phyloP scores from a whole-genome alignment of 2,797 vertebrate genomes.

The Poeciliopsis paucimaculata region DNA sequence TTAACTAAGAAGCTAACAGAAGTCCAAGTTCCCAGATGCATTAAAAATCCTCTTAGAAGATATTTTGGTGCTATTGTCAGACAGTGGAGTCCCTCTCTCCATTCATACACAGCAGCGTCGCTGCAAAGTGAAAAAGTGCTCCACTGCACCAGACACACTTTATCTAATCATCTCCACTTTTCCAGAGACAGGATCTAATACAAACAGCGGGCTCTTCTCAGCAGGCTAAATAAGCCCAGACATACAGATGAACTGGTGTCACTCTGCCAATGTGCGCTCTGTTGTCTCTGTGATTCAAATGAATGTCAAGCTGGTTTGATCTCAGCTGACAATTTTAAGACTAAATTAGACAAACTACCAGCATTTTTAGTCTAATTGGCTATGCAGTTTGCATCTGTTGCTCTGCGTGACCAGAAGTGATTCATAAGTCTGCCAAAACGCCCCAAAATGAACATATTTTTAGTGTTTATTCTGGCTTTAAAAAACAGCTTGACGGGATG shows the following conservation, averaged over 20 bases:
- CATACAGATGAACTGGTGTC: slow-evolving; percentile 72
- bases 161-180: slow-evolving; percentile 81
- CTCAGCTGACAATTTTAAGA: slow-evolving; percentile 34
- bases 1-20: slow-evolving; percentile 51
- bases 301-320: slow-evolving; percentile 37
- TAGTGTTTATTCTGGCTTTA: background rate
- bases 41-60: slow-evolving; percentile 42
- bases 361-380: slow-evolving; percentile 19
- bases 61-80: slow-evolving; percentile 51
- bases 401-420: background rate
- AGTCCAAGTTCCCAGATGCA: slow-evolving; percentile 39
- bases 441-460: background rate
- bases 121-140: slow-evolving; percentile 72
- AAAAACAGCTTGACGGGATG: background rate
- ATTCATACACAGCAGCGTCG: slow-evolving; percentile 53
- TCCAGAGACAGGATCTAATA: slow-evolving; percentile 75
- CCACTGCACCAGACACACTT: slow-evolving; percentile 75
- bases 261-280: slow-evolving; percentile 46
- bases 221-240: slow-evolving; percentile 73
- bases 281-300: slow-evolving; percentile 56
- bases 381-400: slow-evolving; percentile 9
- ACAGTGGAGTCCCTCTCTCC: slow-evolving; percentile 48
- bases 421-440: background rate
- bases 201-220: slow-evolving; percentile 74
- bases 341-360: slow-evolving; percentile 31